phyloP scores from a whole-genome alignment of 1,140 invertebrate species.

The Hyles vespertilio region DNA sequence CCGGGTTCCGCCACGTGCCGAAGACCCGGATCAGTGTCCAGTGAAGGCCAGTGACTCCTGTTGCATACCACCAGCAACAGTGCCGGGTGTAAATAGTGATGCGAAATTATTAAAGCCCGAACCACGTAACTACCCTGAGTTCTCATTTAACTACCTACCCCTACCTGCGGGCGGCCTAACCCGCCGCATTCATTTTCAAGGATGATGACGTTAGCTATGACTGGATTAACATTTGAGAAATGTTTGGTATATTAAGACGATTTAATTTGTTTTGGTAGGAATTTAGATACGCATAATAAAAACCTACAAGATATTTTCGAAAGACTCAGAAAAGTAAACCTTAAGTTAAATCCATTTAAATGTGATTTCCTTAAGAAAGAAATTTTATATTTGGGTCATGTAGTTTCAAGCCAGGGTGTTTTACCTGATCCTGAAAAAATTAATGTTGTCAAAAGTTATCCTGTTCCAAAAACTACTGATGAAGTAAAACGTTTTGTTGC shows the following conservation, averaged over 20 bases:
- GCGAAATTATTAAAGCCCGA: too few relatives aligned
- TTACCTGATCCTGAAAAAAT: too few relatives aligned
- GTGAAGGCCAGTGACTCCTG: too few relatives aligned
- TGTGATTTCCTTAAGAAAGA: conserved; percentile 8
- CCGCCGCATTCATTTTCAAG: too few relatives aligned
- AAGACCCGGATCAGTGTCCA: too few relatives aligned
- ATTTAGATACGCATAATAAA: conserved; percentile 9
- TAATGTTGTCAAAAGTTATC: conserved; percentile 1
- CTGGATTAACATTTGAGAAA: conserved; percentile 32
- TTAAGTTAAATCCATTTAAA: conserved; percentile 9
- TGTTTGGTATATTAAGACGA: conserved; percentile 14
- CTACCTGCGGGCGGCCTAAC: too few relatives aligned
- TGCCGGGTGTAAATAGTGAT: too few relatives aligned
- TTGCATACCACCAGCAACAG: too few relatives aligned
- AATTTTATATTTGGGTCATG: conserved; percentile 10
- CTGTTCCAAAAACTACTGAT: conserved; percentile 5
- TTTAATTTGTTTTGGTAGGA: neutral
- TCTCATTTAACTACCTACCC: too few relatives aligned
- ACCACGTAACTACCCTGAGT: too few relatives aligned
- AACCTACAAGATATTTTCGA: conserved; percentile 12
- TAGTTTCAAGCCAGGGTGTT: conserved; percentile 9
- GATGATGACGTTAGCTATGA: conserved; percentile 52
- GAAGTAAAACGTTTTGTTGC: neutral
- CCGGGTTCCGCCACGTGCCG: too few relatives aligned
- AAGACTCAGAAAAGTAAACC: conserved; percentile 7